Conservation (phyloP, 2,113 vertebrate genomes). For the Campylomormyrus numenius region DNA sequence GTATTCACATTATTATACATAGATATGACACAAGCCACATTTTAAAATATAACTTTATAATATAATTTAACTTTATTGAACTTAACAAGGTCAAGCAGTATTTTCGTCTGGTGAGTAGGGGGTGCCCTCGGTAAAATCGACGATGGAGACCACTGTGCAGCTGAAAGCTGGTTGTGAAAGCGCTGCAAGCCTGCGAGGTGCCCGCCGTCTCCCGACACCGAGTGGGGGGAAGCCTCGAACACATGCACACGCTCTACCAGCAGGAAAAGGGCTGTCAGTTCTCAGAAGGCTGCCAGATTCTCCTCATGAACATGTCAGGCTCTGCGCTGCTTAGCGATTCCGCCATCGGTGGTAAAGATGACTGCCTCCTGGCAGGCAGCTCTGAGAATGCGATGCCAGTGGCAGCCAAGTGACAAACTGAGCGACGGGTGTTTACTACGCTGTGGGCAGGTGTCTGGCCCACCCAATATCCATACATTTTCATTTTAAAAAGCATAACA, state of each 20-base stretch:
- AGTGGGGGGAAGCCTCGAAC: background rate
- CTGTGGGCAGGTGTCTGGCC: background rate
- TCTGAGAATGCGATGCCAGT: background rate
- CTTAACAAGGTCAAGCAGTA: background rate
- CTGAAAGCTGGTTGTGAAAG: constrained; percentile 37
- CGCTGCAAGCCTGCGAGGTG: background rate
- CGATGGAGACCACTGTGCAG: constrained; percentile 28
- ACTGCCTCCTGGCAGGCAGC: constrained; percentile 14
- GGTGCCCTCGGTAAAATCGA: background rate
- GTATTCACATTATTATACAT: background rate
- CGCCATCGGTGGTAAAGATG: constrained; percentile 47
- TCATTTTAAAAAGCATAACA: background rate
- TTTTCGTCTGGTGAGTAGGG: background rate
- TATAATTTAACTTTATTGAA: background rate
- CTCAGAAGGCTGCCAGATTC: constrained; percentile 59
- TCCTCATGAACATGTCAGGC: constrained; percentile 49
- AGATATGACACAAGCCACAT: background rate
- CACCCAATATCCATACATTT: background rate
- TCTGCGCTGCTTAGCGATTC: constrained; percentile 58
- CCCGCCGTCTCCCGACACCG: background rate
- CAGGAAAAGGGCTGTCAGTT: constrained; percentile 67
- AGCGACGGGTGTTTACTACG: background rate
- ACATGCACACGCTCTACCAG: constrained; percentile 25
- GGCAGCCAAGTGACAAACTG: constrained; percentile 20
- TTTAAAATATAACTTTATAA: background rate